Evolutionary conservation across 2,113 vertebrate species (phyloP), one percentile per base, ranked within the genome.

Genomic region (Sorex fumeus): DNA sequence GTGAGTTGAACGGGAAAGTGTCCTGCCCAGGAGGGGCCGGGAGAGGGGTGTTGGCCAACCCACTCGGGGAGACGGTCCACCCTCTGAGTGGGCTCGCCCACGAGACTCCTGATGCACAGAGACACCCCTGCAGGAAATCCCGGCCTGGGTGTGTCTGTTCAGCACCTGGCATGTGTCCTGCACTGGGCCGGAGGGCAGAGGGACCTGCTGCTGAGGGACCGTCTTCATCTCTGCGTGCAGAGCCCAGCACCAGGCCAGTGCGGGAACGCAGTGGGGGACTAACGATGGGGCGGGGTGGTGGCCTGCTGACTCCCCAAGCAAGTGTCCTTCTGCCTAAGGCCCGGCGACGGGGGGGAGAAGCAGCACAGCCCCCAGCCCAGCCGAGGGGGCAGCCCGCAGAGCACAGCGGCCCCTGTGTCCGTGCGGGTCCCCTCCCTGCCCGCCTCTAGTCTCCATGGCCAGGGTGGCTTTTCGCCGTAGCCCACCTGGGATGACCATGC

Each of bases 261-360:
- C 40, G 84, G 64, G 30, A 34, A 36, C 78, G 62, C 66, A 62
- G 57, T 25, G 60, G 34, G 67, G 27, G 81, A n/a, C 6, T 10
- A 2, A 8, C 10, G 8, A 8, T 5, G 60, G 25, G 60, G 27
- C 69, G 5, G 69, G 32, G 83, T 45, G 76, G 76, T 34, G 50
- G 36, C 67, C 84, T 34, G 1, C 85, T 70, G 45, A 15, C 32
- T 78, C 30, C 76, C 78, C 11, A 36, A 12, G 16, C 2, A 90
- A 90, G 75, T 90, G 90, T 95, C 88, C 60, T 86, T 93, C 71
- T 67, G 86, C 85, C 82, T 94, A 72, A 93, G 78, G 78, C 79
- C 27, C 70, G 67, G 28, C 74, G 36, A 62, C 92, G 91, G 83
- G 70, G 89, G 89, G 32, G 53, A 62, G 47, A 50, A 50, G 47